Percentiles rank a stretch among this genome's conserved stretches.
phyloP scores from a whole-genome alignment of 2,113 vertebrate genomes.

The Megaceryle torquata region DNA sequence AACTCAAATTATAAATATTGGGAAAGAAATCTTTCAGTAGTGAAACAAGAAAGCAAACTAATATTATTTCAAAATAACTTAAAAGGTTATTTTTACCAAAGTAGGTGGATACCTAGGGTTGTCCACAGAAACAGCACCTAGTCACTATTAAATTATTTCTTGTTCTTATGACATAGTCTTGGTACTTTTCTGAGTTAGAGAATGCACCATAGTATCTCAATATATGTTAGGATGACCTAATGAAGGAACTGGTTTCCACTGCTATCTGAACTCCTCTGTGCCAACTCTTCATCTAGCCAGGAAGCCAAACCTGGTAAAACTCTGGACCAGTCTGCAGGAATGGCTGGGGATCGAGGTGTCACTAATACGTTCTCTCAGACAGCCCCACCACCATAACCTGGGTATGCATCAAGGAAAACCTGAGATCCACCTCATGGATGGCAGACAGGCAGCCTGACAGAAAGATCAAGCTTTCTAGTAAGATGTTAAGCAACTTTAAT shows the following conservation, averaged over 20 bases:
- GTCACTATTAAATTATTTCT: background rate
- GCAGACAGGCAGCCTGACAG: background rate
- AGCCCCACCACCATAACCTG: background rate
- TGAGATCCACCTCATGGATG: background rate
- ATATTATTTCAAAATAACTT: background rate
- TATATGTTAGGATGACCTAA: background rate
- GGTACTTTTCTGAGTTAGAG: background rate
- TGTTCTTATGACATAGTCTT: background rate
- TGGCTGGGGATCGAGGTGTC: rapidly evolving
- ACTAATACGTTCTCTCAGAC: background rate
- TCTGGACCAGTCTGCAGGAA: background rate
- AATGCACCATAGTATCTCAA: background rate
- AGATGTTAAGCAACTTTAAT: background rate
- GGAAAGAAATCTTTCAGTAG: background rate
- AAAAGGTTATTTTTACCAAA: background rate
- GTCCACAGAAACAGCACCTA: background rate
- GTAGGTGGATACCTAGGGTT: background rate
- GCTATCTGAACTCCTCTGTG: background rate
- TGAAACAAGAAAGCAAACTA: background rate
- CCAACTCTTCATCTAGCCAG: background rate
- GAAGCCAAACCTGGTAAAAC: background rate
- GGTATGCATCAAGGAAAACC: background rate
- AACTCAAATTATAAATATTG: background rate
- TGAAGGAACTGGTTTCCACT: background rate
- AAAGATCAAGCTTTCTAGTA: background rate